Evolutionary conservation across 2,797 vertebrate genomes (phyloP).

Genomic region (Sebastes matsubarae): DNA sequence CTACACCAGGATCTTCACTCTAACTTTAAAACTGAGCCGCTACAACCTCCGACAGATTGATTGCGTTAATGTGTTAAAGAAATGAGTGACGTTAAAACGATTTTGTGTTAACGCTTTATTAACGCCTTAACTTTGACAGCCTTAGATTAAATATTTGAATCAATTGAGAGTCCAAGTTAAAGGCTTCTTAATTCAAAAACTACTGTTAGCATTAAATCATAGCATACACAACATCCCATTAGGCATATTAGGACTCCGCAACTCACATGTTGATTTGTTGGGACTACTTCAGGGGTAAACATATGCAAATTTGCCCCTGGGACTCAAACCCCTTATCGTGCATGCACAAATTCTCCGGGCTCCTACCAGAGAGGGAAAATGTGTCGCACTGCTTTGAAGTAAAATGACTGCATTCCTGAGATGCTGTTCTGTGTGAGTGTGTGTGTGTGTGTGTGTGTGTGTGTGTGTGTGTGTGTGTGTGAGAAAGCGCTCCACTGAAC

Average conservation of each 20-base stretch:
- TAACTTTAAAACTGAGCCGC: no score
- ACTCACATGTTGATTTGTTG: not conserved
- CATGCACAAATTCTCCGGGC: not conserved
- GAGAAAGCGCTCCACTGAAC: conserved; percentile 37
- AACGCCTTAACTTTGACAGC: no score
- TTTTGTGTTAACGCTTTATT: no score
- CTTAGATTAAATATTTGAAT: no score
- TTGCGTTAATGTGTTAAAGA: no score
- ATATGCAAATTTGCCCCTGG: conserved; percentile 30
- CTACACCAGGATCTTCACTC: no score
- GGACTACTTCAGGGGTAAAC: conserved; percentile 18
- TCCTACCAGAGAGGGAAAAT: conserved; percentile 3
- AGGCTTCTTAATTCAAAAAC: not conserved
- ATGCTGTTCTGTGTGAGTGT: conserved; percentile 13
- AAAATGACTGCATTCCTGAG: conserved; percentile 54
- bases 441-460: not conserved
- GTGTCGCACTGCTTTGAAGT: conserved; percentile 34
- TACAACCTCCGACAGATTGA: no score
- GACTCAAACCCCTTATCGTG: conserved; percentile 1
- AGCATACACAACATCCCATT: not conserved
- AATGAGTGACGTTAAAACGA: no score
- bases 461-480: conserved; percentile 14
- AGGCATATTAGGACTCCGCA: not conserved
- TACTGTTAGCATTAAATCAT: not conserved
- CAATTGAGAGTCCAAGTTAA: no score